Evolutionary conservation across 2,888 invertebrate species (phyloP).

Genomic region (Anthrax anthrax): DNA sequence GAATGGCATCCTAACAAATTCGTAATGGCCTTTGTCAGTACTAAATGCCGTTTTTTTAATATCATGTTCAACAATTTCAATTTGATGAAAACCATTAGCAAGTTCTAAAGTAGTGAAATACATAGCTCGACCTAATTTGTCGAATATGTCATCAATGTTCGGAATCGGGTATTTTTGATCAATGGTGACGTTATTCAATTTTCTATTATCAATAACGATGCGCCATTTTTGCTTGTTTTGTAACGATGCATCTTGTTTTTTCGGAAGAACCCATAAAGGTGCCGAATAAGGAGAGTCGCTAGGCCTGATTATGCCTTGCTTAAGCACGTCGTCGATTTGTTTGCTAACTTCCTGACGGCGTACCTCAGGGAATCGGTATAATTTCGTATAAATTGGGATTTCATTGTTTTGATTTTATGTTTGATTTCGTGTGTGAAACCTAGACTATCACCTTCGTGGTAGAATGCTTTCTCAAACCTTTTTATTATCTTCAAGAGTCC

Average conservation of each 20-base stretch:
- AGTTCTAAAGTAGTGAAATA: conserved; percentile 21
- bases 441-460: too few relatives aligned
- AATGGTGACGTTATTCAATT: conserved; percentile 9
- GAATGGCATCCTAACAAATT: conserved; percentile 3
- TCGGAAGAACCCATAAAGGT: conserved; percentile 4
- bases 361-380: conserved; percentile 1
- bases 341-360: not conserved
- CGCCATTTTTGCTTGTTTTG: conserved; percentile 9
- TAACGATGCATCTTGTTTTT: conserved; percentile 1
- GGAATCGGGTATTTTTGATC: conserved; percentile 12
- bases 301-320: conserved; percentile 5
- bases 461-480: too few relatives aligned
- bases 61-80: conserved; percentile 15
- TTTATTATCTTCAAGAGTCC: too few relatives aligned
- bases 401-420: conserved; percentile 10
- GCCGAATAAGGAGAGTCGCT: conserved; percentile 1
- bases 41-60: conserved; percentile 18
- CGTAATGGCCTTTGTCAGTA: conserved; percentile 1
- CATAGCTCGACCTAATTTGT: conserved; percentile 17
- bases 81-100: conserved; percentile 5
- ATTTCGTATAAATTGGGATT: conserved; percentile 10
- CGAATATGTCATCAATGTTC: conserved; percentile 20
- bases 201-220: conserved; percentile 1
- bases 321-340: not conserved
- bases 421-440: too few relatives aligned